A percentile compares a stretch with the other conserved stretches of the same genome.
These are phyloP conservation scores for Ctenochaetus hawaiiensis DNA, from an alignment of 2,797 vertebrate species.

Conservation along the genomic window DNA sequence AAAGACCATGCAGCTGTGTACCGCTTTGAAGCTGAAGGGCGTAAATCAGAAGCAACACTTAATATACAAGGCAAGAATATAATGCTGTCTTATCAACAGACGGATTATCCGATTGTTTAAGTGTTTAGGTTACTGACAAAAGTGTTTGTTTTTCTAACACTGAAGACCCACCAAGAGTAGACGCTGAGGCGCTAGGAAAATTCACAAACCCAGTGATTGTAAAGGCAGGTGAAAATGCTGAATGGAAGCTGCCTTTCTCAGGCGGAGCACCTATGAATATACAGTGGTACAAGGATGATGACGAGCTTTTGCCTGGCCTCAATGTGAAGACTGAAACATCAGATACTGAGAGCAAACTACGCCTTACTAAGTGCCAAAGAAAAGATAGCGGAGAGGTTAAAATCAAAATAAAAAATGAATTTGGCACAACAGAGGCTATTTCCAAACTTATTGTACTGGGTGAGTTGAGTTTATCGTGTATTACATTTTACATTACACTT, in stretches of 20 bases:
- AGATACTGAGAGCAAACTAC: constrained; percentile 80
- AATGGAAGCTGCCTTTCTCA: constrained; percentile 88
- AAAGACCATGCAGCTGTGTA: constrained; percentile 87
- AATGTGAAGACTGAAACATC: constrained; percentile 84
- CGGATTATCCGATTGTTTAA: neutral
- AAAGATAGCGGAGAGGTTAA: constrained; percentile 89
- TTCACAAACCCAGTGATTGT: constrained; percentile 86
- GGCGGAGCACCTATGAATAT: constrained; percentile 85
- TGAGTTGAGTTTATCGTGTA: constrained; percentile 72
- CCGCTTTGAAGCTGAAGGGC: constrained; percentile 88
- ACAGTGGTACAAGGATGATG: constrained; percentile 89
- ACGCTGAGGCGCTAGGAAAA: constrained; percentile 81
- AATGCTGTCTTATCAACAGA: neutral
- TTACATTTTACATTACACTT: neutral
- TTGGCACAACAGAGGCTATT: constrained; percentile 82
- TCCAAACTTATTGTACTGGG: constrained; percentile 89
- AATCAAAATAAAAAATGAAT: constrained; percentile 90
- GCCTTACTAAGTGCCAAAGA: constrained; percentile 85
- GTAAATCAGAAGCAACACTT: constrained; percentile 89
- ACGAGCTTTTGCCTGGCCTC: constrained; percentile 78
- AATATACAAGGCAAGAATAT: constrained; percentile 84
- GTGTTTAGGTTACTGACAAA: neutral
- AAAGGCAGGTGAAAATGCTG: constrained; percentile 87
- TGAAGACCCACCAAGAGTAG: constrained; percentile 89
- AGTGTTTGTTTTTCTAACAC: constrained; percentile 12